Evolutionary conservation across 1,140 invertebrate species (phyloP), one percentile per base, ranked within the genome.

Genomic region (Campoletis sonorensis): DNA sequence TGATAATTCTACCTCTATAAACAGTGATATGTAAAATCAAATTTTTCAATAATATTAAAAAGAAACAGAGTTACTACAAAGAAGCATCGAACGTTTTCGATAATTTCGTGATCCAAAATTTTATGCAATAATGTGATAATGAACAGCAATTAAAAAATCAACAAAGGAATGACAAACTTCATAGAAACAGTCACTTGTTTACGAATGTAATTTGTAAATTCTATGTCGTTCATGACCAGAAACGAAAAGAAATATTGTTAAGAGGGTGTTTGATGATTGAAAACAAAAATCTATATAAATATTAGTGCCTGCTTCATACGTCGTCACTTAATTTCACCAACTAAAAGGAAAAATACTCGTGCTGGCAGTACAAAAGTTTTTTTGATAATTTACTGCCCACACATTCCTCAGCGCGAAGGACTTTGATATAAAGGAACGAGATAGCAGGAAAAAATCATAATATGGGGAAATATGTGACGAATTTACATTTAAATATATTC

Each of bases 401-500:
- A 82, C 58, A 79, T 80, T 82, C 61, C 72, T 33, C 49, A 68
- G 70, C 30, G 37, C 81, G 73, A 45, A 4, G 13, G 8, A 45
- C 40, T 67, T 23, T 4, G 11, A 67, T 23, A 67, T 27, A 26
- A 23, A 18, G 30, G 11, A 15, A 67, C n/a, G 8, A 67, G 13
- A 15, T 67, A 27, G 26, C 0, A 67, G 8, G 18, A 30, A 67
- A 67, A 26, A 67, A 67, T 26, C 27, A 23, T 27, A 67, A 67
- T 0, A 15, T 4, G 54, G 18, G 1, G 23, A 70, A 78, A 40
- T 77, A 49, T 70, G n/a, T 15, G 54, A 76, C 1, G 58, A 76
- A 68, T 76, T 79, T 27, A 77, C 61, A 67, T 30, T 82, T 27
- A 49, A 81, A 64, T 80, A 40, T 72, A 75, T 72, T 80, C 71